These are phyloP conservation scores for Hyperoodon ampullatus DNA, from an alignment of 2,113 vertebrate species.

Conservation along the genomic window DNA sequence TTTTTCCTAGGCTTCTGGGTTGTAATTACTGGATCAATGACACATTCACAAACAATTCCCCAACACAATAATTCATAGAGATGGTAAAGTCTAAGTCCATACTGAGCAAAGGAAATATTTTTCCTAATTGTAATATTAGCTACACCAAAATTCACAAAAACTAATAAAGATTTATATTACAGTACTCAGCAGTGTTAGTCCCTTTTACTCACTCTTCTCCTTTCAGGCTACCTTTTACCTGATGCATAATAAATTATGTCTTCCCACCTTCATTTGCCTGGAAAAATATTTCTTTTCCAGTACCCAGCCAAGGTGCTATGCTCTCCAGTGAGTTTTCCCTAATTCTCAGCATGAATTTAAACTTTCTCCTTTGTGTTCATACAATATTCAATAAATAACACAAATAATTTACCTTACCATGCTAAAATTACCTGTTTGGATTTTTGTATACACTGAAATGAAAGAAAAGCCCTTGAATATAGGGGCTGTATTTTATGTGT, in stretches of 20 bases:
- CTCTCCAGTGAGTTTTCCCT: neutral
- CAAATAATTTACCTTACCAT: neutral
- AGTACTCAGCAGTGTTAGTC: neutral
- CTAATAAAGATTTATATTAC: neutral
- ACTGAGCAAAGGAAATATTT: neutral
- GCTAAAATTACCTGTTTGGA: neutral
- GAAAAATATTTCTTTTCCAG: neutral
- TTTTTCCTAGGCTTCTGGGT: neutral
- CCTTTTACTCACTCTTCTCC: neutral
- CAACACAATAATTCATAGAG: neutral
- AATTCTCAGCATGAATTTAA: neutral
- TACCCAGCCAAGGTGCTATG: fast-evolving
- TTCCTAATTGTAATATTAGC: neutral
- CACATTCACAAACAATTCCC: neutral
- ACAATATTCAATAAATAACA: neutral
- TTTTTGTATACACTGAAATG: neutral
- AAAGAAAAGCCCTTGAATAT: neutral
- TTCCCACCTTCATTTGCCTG: neutral
- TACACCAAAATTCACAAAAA: neutral
- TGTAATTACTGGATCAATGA: neutral
- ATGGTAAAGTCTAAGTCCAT: neutral
- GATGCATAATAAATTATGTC: neutral
- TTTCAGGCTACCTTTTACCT: neutral
- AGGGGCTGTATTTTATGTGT: neutral
- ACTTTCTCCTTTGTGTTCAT: neutral